Evolutionary conservation across 2,797 vertebrate genomes (phyloP), one percentile per base, ranked within the genome.

Genomic region (Enteromius argenteus): DNA sequence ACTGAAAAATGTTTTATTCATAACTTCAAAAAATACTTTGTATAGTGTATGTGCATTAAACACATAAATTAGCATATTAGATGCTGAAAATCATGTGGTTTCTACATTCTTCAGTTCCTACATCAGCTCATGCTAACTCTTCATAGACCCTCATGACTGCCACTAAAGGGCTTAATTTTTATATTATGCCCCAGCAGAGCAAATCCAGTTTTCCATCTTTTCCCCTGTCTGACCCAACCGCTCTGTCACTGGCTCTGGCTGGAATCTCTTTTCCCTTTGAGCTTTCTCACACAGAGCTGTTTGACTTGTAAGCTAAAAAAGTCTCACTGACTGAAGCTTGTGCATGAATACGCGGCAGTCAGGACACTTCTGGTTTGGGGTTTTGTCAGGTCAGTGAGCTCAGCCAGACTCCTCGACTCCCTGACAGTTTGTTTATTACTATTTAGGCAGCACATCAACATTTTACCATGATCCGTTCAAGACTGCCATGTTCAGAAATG

Each of bases 301-400:
- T 81, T 78, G 73, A 75, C 27, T 82, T 77, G 35, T 32, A 68
- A 27, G 32, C n/a, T 75, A 67, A 66, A 68, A 42, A 53, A 69
- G n/a, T 62, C 35, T 77, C 35, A 75, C n/a, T 83, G 62, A 68
- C 49, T 68, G n/a, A 56, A 53, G 49, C 46, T 32, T 68, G 23
- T 56, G 62, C 19, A 58, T 0, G 35, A 67, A 67, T 60, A 75
- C 0, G 15, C 5, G 53, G 44, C 1, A 51, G 74, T 78, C 35
- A 84, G 62, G 74, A 84, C 74, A 78, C 49, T 51, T 64, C 21
- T 71, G 82, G 17, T 79, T 78, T 49, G 53, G 27, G 19, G 37
- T 64, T 60, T 84, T 84, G 79, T 72, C 75, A 79, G 83, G 53
- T 68, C 79, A 75, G 58, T 46, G 51, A 85, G 79, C 58, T 72